Conservation (phyloP, 2,888 invertebrate genomes). For the Agonopterix subpropinquella region DNA sequence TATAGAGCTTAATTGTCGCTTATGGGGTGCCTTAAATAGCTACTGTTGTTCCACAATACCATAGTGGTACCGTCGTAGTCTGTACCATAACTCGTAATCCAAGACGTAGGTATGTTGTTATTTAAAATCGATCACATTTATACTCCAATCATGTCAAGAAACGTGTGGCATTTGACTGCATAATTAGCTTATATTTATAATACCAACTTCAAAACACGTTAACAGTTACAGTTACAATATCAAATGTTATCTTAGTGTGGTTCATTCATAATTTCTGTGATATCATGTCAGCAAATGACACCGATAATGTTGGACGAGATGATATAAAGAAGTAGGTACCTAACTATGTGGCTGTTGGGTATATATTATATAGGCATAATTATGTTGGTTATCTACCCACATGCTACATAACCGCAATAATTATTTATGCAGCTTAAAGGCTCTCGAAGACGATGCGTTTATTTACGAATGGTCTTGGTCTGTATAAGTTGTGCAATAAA, state of each 20-base stretch:
- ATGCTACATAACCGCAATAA: slow-evolving; percentile 1
- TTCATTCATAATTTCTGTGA: slow-evolving; percentile 37
- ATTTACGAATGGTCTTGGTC: too few species aligned
- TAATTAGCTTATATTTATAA: slow-evolving; percentile 17
- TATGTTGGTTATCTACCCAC: slow-evolving; percentile 2
- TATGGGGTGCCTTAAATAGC: too few species aligned
- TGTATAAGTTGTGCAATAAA: too few species aligned
- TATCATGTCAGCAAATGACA: slow-evolving; percentile 21
- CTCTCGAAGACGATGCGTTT: too few species aligned
- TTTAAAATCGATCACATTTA: too few species aligned
- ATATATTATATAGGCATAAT: background rate
- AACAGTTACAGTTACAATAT: slow-evolving; percentile 6
- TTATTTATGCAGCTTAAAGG: background rate
- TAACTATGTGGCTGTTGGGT: background rate
- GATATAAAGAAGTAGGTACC: background rate
- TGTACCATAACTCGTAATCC: too few species aligned
- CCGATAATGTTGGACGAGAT: slow-evolving; percentile 10
- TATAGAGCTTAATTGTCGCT: too few species aligned
- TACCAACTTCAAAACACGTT: slow-evolving; percentile 16
- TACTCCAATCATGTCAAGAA: background rate
- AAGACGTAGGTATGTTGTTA: too few species aligned
- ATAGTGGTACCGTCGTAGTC: too few species aligned
- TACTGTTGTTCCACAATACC: too few species aligned
- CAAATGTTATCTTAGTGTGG: slow-evolving; percentile 18
- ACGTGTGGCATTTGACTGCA: slow-evolving; percentile 15